A percentile compares a stretch with the other conserved stretches of the same genome.
These are phyloP conservation scores for Pachydiplax longipennis DNA, from an alignment of 2,888 invertebrate species.

Conservation along the genomic window DNA sequence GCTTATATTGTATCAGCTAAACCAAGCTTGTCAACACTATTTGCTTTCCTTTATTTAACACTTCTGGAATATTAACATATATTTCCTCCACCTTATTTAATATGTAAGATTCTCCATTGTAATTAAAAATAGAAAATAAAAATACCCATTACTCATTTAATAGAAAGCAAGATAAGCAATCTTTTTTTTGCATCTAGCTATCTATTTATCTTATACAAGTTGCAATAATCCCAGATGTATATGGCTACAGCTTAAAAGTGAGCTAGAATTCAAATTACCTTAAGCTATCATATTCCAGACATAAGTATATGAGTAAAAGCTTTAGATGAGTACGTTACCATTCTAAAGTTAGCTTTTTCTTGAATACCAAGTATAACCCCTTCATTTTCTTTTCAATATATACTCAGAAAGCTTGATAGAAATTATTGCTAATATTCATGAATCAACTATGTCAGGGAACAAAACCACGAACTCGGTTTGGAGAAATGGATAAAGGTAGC, in stretches of 20 bases:
- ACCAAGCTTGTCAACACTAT: conserved; percentile 7
- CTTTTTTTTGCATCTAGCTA: neutral
- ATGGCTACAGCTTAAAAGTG: neutral
- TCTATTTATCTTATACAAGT: neutral
- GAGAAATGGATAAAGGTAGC: conserved; percentile 56
- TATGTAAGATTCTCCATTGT: neutral
- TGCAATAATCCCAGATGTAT: neutral
- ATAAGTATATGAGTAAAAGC: neutral
- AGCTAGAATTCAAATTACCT: neutral
- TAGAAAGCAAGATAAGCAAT: neutral
- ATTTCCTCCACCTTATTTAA: neutral
- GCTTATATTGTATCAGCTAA: neutral
- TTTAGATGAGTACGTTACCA: neutral
- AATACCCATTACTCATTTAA: neutral
- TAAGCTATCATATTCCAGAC: neutral
- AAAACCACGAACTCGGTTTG: conserved; percentile 62
- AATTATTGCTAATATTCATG: conserved; percentile 12
- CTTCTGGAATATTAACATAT: neutral
- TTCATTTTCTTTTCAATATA: neutral
- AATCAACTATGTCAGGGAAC: conserved; percentile 29
- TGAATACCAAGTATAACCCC: neutral
- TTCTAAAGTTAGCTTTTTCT: neutral
- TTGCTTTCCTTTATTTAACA: conserved; percentile 17
- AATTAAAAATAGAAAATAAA: neutral
- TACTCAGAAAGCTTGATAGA: neutral